These are phyloP conservation scores for Crotalus horridus DNA, from an alignment of 2,113 vertebrate genomes.

Conservation along the genomic window DNA sequence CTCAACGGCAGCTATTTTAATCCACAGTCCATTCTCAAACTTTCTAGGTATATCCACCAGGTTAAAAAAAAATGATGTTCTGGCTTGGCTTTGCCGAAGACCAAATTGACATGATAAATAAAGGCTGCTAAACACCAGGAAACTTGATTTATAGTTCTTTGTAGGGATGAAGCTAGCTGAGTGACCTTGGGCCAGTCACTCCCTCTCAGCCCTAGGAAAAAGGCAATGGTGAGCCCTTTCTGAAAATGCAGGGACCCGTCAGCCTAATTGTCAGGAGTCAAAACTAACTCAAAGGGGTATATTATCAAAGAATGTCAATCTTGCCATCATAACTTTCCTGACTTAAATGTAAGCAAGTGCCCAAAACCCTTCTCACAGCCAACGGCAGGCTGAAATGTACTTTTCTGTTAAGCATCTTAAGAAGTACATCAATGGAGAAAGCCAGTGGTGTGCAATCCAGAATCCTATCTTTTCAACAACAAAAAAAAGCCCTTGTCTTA, in stretches of 20 bases:
- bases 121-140: too few relatives aligned
- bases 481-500: not conserved
- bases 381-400: not conserved
- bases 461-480: not conserved
- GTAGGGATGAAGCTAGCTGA: not conserved
- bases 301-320: too few relatives aligned
- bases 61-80: not conserved
- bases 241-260: not conserved
- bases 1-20: not conserved
- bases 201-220: not conserved
- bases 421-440: not conserved
- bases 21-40: not conserved
- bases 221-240: not conserved
- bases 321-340: not conserved
- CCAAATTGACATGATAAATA: not conserved
- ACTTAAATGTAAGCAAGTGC: not conserved
- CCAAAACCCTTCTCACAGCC: too few relatives aligned
- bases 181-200: not conserved
- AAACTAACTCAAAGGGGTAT: not conserved
- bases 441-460: not conserved
- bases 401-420: not conserved
- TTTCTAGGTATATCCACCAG: not conserved
- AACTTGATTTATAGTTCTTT: not conserved
- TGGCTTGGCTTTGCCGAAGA: not conserved
- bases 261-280: not conserved